Conservation (phyloP, 1,140 invertebrate species). For the Episyrphus balteatus region DNA sequence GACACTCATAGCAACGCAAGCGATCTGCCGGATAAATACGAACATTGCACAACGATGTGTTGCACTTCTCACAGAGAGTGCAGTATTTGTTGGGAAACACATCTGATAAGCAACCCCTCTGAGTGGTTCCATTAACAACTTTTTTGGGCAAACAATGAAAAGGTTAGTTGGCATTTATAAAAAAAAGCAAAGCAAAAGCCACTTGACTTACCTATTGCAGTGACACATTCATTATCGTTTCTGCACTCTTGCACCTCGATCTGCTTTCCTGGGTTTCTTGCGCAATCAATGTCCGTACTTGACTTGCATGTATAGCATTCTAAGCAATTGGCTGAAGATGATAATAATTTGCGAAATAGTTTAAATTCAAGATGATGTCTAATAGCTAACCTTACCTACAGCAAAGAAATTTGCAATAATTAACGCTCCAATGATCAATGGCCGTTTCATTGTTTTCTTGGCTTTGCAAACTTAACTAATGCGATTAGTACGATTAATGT, state of each 20-base stretch:
- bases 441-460: no score
- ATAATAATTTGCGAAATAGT: no score
- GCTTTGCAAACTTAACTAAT: no score
- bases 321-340: neutral
- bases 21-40: constrained; percentile 22
- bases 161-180: neutral
- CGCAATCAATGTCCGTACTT: constrained; percentile 21
- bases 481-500: no score
- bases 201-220: constrained; percentile 11
- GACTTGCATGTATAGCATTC: constrained; percentile 30
- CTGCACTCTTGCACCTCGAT: constrained; percentile 25
- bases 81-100: constrained; percentile 24
- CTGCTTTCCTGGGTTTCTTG: constrained; percentile 24
- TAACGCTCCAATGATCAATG: no score
- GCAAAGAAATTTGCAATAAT: no score
- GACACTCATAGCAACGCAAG: constrained; percentile 26
- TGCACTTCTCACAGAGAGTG: constrained; percentile 22
- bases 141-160: neutral
- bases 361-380: no score
- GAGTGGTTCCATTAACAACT: constrained; percentile 13
- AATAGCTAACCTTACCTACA: no score
- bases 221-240: constrained; percentile 12
- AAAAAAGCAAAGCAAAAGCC: neutral
- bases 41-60: constrained; percentile 24
- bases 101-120: constrained; percentile 19